Evolutionary conservation across 2,797 vertebrate genomes (phyloP), one percentile per base, ranked within the genome.

Genomic region (Austrolebias charrua): DNA sequence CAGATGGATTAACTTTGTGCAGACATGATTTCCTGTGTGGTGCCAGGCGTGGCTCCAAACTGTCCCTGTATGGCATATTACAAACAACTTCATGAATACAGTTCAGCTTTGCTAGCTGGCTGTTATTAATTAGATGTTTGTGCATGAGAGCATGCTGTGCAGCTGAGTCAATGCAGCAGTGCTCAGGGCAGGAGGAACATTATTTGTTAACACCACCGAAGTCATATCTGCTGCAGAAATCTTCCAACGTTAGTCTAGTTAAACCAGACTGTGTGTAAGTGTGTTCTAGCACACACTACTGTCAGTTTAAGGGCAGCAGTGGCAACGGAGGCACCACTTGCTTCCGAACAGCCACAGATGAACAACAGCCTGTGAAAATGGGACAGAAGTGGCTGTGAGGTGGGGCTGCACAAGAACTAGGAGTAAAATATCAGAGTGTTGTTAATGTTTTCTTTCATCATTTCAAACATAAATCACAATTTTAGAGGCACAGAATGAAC

Each of bases 81-180:
- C 59, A 80, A 78, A 87, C 67, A 52, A 68, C 63, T 54, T 74
- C 43, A 45, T 75, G 72, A 47, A 71, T 58, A 18, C 48, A 5
- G 31, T 66, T 71, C 52, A 33, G 65, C 68, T 63, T 51, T 67
- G 67, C 65, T 91, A 88, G 88, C 82, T 83, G 84, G 64, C 65
- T 74, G 70, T 71, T 84, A 84, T 86, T 86, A 89, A 90, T 84
- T 77, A 63, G 45, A 49, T 66, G 60, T 60, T 70, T 66, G 49
- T 48, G 63, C 1, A 47, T 28, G 53, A 33, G 51, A 63, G 55
- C 54, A 13, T 46, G 60, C 13, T 16, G 5, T 52, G 51, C 18
- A 57, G 57, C 31, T 6, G 19, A 63, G 61, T 20, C 49, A 59
- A 54, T 79, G 31, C 49, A 56, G 35, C 63, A 55, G 58, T 3